Percentiles rank a stretch among this genome's conserved stretches.
These are phyloP conservation scores for Chaetops frenatus DNA, from an alignment of 2,113 vertebrate species.

Conservation along the genomic window DNA sequence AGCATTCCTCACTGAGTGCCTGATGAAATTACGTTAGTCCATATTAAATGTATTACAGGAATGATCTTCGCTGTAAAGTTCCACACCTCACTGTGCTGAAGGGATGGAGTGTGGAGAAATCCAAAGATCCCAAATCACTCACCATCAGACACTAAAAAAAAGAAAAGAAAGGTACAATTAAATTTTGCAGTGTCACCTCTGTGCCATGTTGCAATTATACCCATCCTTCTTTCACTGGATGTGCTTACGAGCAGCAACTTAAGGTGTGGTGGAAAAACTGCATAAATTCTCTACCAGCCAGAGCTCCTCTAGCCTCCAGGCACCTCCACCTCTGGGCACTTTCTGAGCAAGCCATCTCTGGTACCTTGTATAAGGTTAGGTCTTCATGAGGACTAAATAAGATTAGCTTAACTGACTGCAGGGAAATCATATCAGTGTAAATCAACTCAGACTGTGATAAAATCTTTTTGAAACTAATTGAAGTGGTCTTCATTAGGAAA, in stretches of 20 bases:
- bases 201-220: rapidly evolving
- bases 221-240: not conserved
- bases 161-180: not conserved
- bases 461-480: slow-evolving; percentile 1
- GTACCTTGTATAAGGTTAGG: not conserved
- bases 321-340: not conserved
- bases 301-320: not conserved
- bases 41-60: not conserved
- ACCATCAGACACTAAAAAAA: not conserved
- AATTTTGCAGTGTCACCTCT: not conserved
- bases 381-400: not conserved
- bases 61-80: not conserved
- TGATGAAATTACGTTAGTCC: not conserved
- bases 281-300: not conserved
- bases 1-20: not conserved
- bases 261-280: not conserved
- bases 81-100: not conserved
- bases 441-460: not conserved
- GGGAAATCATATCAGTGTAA: not conserved
- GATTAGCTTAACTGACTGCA: not conserved
- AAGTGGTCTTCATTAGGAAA: slow-evolving; percentile 12
- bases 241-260: not conserved
- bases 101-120: not conserved
- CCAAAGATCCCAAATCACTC: not conserved
- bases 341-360: not conserved